Conservation (phyloP, 2,797 vertebrate species). For the Clarias laeviceps region DNA sequence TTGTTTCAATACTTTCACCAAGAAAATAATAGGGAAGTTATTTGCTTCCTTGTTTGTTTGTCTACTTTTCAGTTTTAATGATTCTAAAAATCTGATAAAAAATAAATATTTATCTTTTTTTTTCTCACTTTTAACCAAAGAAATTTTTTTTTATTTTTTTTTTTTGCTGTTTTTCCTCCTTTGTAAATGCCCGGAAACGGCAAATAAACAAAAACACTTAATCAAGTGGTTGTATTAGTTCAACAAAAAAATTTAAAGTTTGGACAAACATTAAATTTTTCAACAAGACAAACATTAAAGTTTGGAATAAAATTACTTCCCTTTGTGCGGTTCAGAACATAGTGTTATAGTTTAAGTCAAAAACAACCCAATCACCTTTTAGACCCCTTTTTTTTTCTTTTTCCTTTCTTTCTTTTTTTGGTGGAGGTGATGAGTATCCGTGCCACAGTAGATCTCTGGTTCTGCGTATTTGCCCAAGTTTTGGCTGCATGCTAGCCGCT, state of each 20-base stretch:
- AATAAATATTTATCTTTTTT: neutral
- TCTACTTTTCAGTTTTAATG: neutral
- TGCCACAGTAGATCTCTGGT: too few species aligned
- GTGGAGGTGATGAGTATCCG: too few species aligned
- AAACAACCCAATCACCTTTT: too few species aligned
- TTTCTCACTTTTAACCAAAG: neutral
- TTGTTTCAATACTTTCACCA: neutral
- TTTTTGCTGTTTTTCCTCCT: neutral
- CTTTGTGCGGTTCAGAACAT: too few species aligned
- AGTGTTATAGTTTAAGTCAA: too few species aligned
- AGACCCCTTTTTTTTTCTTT: too few species aligned
- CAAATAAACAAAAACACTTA: neutral
- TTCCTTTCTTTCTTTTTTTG: too few species aligned
- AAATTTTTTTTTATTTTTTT: neutral
- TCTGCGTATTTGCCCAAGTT: too few species aligned
- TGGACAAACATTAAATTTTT: too few species aligned
- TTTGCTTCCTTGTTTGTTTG: neutral
- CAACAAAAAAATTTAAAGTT: too few species aligned
- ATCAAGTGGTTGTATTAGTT: neutral
- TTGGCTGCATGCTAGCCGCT: too few species aligned
- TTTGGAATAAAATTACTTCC: neutral
- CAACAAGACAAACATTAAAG: neutral
- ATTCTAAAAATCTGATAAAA: neutral
- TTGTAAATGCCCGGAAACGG: neutral
- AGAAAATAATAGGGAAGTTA: neutral